phyloP scores from a whole-genome alignment of 2,797 vertebrate species.

The Sebastes hopkinsi region DNA sequence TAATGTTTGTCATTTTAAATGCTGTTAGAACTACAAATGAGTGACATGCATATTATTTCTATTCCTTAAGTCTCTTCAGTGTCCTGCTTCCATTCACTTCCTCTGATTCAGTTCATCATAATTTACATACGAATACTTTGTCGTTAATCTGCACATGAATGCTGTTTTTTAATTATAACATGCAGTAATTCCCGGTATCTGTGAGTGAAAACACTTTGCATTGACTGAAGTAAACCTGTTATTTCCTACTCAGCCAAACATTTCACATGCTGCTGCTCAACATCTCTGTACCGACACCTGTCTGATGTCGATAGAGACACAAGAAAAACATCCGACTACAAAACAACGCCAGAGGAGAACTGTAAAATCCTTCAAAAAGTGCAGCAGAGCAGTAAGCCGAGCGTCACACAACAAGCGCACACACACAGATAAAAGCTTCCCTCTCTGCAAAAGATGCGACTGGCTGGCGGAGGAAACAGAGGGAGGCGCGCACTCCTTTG shows the following conservation, averaged over 20 bases:
- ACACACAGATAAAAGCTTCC: conserved; percentile 55
- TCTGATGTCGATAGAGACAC: not conserved
- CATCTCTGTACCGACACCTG: conserved; percentile 7
- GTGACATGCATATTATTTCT: no score
- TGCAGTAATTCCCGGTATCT: not conserved
- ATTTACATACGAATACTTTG: not conserved
- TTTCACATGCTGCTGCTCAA: not conserved
- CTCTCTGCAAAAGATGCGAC: conserved; percentile 25
- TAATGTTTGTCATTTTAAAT: not conserved
- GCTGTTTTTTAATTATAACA: not conserved
- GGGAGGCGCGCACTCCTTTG: conserved; percentile 51
- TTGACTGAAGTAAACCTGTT: not conserved
- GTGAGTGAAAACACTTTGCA: not conserved
- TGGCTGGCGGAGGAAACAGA: conserved; percentile 22
- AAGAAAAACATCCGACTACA: not conserved
- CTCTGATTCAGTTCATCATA: not conserved
- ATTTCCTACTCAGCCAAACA: not conserved
- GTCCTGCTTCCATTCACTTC: no score
- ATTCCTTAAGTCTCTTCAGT: not conserved
- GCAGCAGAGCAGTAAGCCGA: conserved; percentile 3
- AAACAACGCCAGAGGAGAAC: not conserved
- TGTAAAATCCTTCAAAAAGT: conserved; percentile 20
- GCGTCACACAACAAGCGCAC: conserved; percentile 26
- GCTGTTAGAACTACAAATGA: not conserved
- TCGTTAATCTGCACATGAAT: not conserved